Evolutionary conservation across 2,113 vertebrate species (phyloP).

Genomic region (Oncorhynchus tshawytscha): DNA sequence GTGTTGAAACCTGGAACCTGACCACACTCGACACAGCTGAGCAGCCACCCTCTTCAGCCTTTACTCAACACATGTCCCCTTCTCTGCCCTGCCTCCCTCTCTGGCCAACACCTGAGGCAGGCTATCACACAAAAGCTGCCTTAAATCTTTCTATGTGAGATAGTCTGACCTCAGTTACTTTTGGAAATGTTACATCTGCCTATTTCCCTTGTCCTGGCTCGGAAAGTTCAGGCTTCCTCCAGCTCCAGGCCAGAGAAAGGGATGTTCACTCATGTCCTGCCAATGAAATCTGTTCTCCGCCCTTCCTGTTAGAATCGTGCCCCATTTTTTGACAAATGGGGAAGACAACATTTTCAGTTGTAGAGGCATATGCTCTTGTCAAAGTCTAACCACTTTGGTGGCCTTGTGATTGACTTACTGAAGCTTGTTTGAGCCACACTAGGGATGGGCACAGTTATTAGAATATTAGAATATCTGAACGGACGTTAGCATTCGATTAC

Average conservation of each 20-base stretch:
- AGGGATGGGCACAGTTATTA: too few species aligned
- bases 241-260: slow-evolving; percentile 52
- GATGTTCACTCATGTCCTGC: slow-evolving; percentile 71
- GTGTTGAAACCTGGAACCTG: too few species aligned
- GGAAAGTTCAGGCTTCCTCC: slow-evolving; percentile 33
- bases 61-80: slow-evolving; percentile 1
- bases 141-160: slow-evolving; percentile 27
- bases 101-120: not conserved
- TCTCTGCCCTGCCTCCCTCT: not conserved
- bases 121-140: not conserved
- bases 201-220: slow-evolving; percentile 49
- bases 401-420: not conserved
- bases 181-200: slow-evolving; percentile 45
- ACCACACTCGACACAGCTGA: slow-evolving; percentile 5
- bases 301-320: slow-evolving; percentile 71
- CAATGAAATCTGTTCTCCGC: slow-evolving; percentile 65
- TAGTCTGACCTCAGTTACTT: slow-evolving; percentile 32
- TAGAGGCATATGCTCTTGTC: not conserved
- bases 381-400: not conserved
- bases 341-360: not conserved
- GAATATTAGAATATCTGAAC: too few species aligned
- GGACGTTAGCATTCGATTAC: too few species aligned
- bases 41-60: slow-evolving; percentile 12
- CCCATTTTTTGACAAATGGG: slow-evolving; percentile 43
- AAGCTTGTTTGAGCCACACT: not conserved